These are phyloP conservation scores for Caenorhabditis panamensis DNA, from an alignment of 2,888 invertebrate species.

Conservation along the genomic window DNA sequence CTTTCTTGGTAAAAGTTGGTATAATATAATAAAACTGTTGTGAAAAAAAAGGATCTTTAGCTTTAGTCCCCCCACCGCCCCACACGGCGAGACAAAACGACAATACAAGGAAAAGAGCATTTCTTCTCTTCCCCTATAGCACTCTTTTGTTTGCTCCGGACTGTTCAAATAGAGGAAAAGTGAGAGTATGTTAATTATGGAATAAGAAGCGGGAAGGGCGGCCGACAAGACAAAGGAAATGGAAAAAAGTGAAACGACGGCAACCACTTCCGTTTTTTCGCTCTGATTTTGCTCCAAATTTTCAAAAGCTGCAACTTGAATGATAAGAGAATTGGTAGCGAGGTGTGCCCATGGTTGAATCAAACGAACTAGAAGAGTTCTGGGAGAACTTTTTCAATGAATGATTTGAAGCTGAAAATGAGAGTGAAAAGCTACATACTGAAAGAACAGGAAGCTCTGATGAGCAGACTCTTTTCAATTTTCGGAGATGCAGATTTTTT, in stretches of 20 bases:
- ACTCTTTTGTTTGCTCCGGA: constrained; percentile 48
- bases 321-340: too few species aligned
- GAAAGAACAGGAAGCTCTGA: too few species aligned
- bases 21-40: constrained; percentile 33
- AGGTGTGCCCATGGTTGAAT: too few species aligned
- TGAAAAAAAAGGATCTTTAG: background rate
- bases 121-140: too few species aligned
- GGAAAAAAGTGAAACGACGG: constrained; percentile 47
- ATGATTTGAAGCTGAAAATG: too few species aligned
- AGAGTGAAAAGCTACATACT: too few species aligned
- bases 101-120: constrained; percentile 36
- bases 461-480: too few species aligned
- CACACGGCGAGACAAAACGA: background rate
- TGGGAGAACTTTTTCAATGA: constrained; percentile 4
- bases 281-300: too few species aligned
- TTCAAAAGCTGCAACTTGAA: too few species aligned
- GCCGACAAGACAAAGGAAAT: constrained; percentile 38
- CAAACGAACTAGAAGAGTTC: too few species aligned
- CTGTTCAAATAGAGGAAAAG: constrained; percentile 50
- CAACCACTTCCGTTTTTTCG: constrained; percentile 57
- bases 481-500: too few species aligned
- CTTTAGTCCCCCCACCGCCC: background rate
- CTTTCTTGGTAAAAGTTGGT: constrained; percentile 23
- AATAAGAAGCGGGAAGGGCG: constrained; percentile 13
- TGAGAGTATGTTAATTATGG: constrained; percentile 60